A percentile compares a stretch with the other conserved stretches of the same genome.
phyloP scores from a whole-genome alignment of 2,888 invertebrate species.

The Caenorhabditis drosophilae region DNA sequence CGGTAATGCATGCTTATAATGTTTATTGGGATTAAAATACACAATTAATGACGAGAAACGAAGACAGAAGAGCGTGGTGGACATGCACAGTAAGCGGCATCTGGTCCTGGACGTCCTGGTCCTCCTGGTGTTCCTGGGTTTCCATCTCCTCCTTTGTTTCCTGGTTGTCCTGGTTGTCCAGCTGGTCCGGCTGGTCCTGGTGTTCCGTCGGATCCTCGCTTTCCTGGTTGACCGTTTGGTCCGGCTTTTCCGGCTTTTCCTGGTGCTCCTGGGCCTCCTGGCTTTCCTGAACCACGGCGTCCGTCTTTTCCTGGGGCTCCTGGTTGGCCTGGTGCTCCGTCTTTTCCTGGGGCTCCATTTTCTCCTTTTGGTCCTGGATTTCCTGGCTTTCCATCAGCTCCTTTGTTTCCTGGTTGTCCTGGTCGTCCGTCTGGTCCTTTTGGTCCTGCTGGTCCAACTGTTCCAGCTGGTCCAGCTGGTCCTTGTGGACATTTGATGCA shows the following conservation, averaged over 20 bases:
- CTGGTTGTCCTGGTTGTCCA: conserved; percentile 41
- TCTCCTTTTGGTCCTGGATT: conserved; percentile 55
- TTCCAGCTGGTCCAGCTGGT: conserved; percentile 60
- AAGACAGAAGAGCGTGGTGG: conserved; percentile 50
- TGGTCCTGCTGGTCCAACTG: conserved; percentile 53
- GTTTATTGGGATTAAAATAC: too few relatives aligned
- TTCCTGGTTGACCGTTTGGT: conserved; percentile 42
- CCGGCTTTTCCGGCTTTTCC: conserved; percentile 51
- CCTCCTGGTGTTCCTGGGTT: conserved; percentile 50
- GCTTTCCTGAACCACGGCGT: conserved; percentile 41
- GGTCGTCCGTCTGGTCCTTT: conserved; percentile 58
- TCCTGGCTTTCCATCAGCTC: conserved; percentile 53
- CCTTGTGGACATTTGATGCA: conserved; percentile 63
- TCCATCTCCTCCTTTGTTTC: conserved; percentile 45
- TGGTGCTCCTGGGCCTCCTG: conserved; percentile 53
- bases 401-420: conserved; percentile 54
- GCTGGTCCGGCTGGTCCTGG: conserved; percentile 52
- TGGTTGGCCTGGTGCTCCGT: conserved; percentile 49
- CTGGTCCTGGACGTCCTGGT: conserved; percentile 50
- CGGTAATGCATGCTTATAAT: too few relatives aligned
- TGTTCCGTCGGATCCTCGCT: conserved; percentile 36
- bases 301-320: conserved; percentile 57
- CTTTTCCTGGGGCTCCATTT: conserved; percentile 54
- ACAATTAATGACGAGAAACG: conserved; percentile 21
- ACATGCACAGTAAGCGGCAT: conserved; percentile 55